Evolutionary conservation across 1,140 invertebrate species (phyloP).

Genomic region (Hesperophylax magnus): DNA sequence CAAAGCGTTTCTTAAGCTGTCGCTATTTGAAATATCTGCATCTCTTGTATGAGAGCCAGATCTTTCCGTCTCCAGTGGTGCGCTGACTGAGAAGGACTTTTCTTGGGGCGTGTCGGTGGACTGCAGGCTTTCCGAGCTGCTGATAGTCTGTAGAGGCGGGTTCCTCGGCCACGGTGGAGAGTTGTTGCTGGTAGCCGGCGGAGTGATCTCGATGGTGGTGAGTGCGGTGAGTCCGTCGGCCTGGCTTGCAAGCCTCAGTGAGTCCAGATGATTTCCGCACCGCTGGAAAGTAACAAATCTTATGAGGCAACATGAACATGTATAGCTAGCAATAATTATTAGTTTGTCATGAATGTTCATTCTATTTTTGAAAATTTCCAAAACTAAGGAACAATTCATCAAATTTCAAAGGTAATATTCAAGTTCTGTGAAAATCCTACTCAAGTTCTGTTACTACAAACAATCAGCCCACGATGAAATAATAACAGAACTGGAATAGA

Average conservation of each 20-base stretch:
- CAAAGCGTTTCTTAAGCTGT: conserved; percentile 36
- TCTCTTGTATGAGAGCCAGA: conserved; percentile 32
- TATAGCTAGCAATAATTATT: no score
- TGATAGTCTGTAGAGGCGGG: conserved; percentile 17
- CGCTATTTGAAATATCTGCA: conserved; percentile 40
- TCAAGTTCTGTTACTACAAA: no score
- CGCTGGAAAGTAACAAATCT: conserved; percentile 41
- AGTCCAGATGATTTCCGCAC: conserved; percentile 50
- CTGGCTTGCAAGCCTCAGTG: conserved; percentile 51
- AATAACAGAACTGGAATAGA: no score
- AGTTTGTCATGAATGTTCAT: no score
- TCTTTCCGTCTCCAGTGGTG: background rate
- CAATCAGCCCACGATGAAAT: no score
- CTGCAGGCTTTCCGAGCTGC: conserved; percentile 37
- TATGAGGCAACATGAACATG: no score
- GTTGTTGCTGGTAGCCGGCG: conserved; percentile 46
- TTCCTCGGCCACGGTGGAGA: conserved; percentile 55
- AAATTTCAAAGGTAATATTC: no score
- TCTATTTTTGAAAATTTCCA: no score
- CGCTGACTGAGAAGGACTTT: background rate
- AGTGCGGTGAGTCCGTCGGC: conserved; percentile 52
- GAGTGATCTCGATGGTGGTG: conserved; percentile 52
- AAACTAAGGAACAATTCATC: no score
- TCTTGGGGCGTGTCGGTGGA: conserved; percentile 31
- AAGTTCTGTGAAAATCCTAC: no score